Evolutionary conservation across 2,797 vertebrate species (phyloP), one percentile per base, ranked within the genome.

Genomic region (Sebastes vulpes): DNA sequence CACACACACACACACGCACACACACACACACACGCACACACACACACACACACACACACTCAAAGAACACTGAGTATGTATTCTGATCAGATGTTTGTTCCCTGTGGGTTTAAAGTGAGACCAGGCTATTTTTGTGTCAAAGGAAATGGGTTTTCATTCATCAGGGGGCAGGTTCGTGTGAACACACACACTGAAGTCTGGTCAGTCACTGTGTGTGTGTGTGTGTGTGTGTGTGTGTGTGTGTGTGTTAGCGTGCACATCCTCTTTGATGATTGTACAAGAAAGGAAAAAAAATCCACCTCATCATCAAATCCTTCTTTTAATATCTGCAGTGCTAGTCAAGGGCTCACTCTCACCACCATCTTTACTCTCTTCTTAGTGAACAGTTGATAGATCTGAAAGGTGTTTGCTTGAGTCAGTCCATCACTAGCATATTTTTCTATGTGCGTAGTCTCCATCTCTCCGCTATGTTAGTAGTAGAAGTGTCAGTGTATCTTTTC

Each of bases 241-340:
- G 57, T n/a, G 48, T n/a, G 48, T 68, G n/a, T 54, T 48, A 48
- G n/a, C 25, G 6, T 50, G 25, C 25, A 26, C 11, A 18, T 56
- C 29, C 3, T 50, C 63, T 77, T 70, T 78, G 38, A 80, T 64
- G 75, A 84, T 75, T 83, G 75, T 57, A 82, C 53, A 46, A 80
- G 32, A 76, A 61, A 31, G 16, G 14, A 18, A 29, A 20, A 38
- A 48, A 63, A 77, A 73, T 60, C 57, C 53, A 38, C 52, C 58
- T 21, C 73, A 71, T 72, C 72, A 79, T 81, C 79, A 86, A 56
- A 77, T 86, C 67, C 75, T 75, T 81, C 74, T 72, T 88, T 89
- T 82, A 86, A 74, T 77, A 81, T 78, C 81, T 71, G 57, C 18
- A 35, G n/a, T 35, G 46, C 23, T 35, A 20, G 25, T 65, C 65